These are phyloP conservation scores for Lepidochrysops patricia DNA, from an alignment of 2,888 invertebrate species.

Conservation along the genomic window DNA sequence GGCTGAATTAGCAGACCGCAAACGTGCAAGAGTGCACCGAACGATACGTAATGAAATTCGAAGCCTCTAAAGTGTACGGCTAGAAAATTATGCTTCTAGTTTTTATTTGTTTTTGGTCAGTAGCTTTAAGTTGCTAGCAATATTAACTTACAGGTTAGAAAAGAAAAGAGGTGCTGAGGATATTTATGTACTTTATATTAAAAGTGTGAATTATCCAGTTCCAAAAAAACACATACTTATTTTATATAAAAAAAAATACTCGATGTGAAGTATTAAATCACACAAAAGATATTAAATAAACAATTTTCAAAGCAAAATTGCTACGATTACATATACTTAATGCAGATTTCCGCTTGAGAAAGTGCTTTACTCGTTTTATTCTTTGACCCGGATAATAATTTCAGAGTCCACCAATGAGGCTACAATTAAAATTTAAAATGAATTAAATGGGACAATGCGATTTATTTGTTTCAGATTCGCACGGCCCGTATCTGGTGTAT, in stretches of 20 bases:
- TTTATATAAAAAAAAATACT: too few species aligned
- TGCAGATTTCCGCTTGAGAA: background rate
- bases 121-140: too few species aligned
- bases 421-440: slow-evolving; percentile 13
- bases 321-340: background rate
- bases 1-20: slow-evolving; percentile 22
- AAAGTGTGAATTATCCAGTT: too few species aligned
- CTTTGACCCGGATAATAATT: slow-evolving; percentile 6
- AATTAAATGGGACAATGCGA: slow-evolving; percentile 15
- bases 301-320: background rate
- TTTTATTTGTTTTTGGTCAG: background rate
- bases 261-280: too few species aligned
- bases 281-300: background rate
- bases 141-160: too few species aligned
- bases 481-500: slow-evolving; percentile 15
- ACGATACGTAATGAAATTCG: slow-evolving; percentile 20
- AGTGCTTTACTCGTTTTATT: background rate
- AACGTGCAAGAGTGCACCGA: slow-evolving; percentile 19
- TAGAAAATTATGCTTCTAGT: background rate
- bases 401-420: background rate
- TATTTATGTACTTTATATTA: too few species aligned
- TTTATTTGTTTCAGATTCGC: slow-evolving; percentile 15
- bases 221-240: too few species aligned
- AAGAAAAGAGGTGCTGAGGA: too few species aligned
- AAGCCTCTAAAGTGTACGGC: slow-evolving; percentile 10